Evolutionary conservation across 1,140 invertebrate species (phyloP).

Genomic region (Dendrolimus kikuchii): DNA sequence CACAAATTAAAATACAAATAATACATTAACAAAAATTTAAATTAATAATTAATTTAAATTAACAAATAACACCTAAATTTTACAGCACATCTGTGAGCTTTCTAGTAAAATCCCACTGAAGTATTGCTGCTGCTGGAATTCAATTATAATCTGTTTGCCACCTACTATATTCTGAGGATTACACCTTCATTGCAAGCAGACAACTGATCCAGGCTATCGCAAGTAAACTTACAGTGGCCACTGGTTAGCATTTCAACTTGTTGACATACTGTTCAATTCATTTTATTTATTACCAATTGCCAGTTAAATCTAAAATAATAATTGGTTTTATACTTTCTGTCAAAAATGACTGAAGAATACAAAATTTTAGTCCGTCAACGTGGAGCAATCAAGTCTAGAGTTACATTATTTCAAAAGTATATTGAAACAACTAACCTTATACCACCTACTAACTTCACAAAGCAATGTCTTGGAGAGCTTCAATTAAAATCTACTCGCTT

Average conservation of each 20-base stretch:
- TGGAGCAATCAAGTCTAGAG: conserved; percentile 4
- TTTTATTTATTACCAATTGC: neutral
- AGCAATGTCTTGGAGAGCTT: neutral
- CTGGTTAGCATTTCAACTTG: neutral
- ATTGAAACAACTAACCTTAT: neutral
- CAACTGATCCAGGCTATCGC: neutral
- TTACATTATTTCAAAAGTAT: conserved; percentile 6
- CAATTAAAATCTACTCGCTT: neutral
- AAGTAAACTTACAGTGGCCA: neutral
- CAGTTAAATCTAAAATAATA: too few species aligned
- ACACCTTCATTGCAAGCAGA: neutral
- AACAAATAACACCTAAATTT: neutral
- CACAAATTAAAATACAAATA: neutral
- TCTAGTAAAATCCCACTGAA: neutral
- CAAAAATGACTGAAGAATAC: neutral
- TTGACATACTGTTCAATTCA: conserved; percentile 1
- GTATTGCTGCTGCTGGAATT: neutral
- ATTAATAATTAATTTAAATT: neutral
- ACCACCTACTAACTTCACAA: neutral
- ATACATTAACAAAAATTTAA: neutral
- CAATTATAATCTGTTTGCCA: neutral
- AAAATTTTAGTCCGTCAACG: neutral
- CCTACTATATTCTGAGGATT: neutral
- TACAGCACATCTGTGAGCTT: neutral
- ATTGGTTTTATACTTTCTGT: neutral